These are phyloP conservation scores for Amphipoea lucens DNA, from an alignment of 2,888 invertebrate species.

Conservation along the genomic window DNA sequence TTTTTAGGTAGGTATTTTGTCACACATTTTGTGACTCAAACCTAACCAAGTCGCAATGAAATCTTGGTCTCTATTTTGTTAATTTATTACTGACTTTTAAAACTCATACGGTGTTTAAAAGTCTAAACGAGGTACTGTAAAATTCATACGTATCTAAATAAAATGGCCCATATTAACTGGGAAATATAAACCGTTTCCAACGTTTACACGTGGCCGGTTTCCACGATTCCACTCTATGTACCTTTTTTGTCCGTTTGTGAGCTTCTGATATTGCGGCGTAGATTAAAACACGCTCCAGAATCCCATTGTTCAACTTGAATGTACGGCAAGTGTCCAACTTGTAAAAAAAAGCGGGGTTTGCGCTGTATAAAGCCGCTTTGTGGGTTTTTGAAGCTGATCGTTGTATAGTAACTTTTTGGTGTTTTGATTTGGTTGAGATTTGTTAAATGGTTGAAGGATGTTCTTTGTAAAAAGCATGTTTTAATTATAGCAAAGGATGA, in stretches of 20 bases:
- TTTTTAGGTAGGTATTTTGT: neutral
- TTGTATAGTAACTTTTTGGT: conserved; percentile 22
- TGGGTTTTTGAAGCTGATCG: conserved; percentile 33
- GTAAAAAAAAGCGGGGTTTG: conserved; percentile 8
- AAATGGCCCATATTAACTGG: conserved; percentile 19
- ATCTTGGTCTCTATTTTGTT: neutral
- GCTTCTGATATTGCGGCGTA: conserved; percentile 53
- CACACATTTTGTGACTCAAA: neutral
- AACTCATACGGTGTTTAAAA: neutral
- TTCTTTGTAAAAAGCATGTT: neutral
- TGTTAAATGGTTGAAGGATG: neutral
- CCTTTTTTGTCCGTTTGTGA: conserved; percentile 47
- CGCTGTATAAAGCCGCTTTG: conserved; percentile 32
- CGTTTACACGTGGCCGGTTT: conserved; percentile 30
- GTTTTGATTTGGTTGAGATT: conserved; percentile 5
- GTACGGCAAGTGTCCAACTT: conserved; percentile 54
- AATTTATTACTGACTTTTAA: neutral
- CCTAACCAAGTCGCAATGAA: too few relatives aligned
- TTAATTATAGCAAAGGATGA: neutral
- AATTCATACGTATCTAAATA: neutral
- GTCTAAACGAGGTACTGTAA: neutral
- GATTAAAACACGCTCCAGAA: conserved; percentile 58
- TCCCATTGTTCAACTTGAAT: conserved; percentile 58
- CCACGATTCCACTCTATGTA: conserved; percentile 32
- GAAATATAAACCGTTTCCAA: conserved; percentile 29